Evolutionary conservation across 2,888 invertebrate genomes (phyloP), one percentile per base, ranked within the genome.

Genomic region (Anoncus sp.): DNA sequence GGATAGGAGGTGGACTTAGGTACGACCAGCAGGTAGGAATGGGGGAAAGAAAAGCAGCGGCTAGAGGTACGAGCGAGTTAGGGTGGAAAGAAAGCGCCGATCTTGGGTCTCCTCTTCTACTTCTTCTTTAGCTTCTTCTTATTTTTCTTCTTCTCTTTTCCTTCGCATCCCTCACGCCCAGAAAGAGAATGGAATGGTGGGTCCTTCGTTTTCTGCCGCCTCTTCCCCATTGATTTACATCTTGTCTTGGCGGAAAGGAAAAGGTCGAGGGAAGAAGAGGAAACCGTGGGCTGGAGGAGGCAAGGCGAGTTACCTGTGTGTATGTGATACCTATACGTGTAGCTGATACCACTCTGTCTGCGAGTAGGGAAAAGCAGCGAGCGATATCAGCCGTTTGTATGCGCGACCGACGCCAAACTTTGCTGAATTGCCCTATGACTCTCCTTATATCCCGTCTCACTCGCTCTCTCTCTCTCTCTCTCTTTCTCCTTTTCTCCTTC

Each of bases 361-460:
- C 22, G 53, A 75, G 63, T 60, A 43, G 63, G 71, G 66, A 77
- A 75, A 77, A 77, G 59, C 67, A 73, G 67, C 72, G 78, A 79
- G 82, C 84, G 89, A 90, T 90, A 90, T 90, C 88, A 87, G 90
- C 87, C 89, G 90, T 90, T 90, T 90, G 90, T 90, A 90, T 90
- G 90, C 90, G 88, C 88, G 88, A 85, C 87, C 87, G 85, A 87
- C 85, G 87, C 87, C 88, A 90, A 90, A 90, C 89, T 90, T 90
- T 90, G 89, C 90, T 87, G 90, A 90, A 90, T 90, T 89, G 90
- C 89, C 86, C 88, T 88, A 87, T 87, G 90, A 90, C 90, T 90
- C 90, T 90, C 85, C 87, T 88, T 89, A 87, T 84, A 85, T 84
- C 84, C 86, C 82, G 82, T 60, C 27, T 35, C 18, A 5, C 31